phyloP scores from a whole-genome alignment of 2,888 invertebrate genomes.

The Corbicula japonica region DNA sequence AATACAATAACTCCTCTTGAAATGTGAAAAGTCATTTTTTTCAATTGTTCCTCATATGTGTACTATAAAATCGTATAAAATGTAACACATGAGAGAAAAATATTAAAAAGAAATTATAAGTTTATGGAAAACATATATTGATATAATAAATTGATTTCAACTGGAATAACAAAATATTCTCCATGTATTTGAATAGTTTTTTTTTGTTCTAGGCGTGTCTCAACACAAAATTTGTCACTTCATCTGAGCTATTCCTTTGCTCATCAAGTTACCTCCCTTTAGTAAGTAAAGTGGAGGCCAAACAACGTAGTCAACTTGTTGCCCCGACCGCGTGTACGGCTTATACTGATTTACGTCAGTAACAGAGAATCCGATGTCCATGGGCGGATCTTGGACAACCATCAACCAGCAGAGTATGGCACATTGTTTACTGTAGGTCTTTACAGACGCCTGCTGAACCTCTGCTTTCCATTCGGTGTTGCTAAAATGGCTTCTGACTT shows the following conservation, averaged over 20 bases:
- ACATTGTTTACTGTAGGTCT: conserved; percentile 15
- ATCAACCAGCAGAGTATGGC: conserved; percentile 13
- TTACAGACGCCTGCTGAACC: neutral
- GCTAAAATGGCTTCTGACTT: neutral
- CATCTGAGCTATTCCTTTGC: conserved; percentile 30
- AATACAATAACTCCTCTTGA: too few species aligned
- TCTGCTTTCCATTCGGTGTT: neutral
- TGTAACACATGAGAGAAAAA: too few species aligned
- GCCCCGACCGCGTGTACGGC: conserved; percentile 18
- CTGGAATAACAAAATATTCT: too few species aligned
- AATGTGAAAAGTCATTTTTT: too few species aligned
- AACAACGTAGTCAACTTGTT: conserved; percentile 20
- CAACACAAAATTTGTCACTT: too few species aligned
- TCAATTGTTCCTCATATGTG: too few species aligned
- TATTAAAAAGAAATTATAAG: too few species aligned
- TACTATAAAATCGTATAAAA: too few species aligned
- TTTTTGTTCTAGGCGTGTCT: too few species aligned
- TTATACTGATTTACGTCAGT: conserved; percentile 14
- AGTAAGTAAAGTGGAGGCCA: conserved; percentile 36
- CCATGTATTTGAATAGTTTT: too few species aligned
- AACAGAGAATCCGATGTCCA: conserved; percentile 1
- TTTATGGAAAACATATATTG: too few species aligned
- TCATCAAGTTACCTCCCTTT: conserved; percentile 5
- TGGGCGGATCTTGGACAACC: conserved; percentile 21
- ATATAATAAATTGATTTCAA: too few species aligned